phyloP scores from a whole-genome alignment of 1,140 invertebrate genomes.

The Eciton burchellii region DNA sequence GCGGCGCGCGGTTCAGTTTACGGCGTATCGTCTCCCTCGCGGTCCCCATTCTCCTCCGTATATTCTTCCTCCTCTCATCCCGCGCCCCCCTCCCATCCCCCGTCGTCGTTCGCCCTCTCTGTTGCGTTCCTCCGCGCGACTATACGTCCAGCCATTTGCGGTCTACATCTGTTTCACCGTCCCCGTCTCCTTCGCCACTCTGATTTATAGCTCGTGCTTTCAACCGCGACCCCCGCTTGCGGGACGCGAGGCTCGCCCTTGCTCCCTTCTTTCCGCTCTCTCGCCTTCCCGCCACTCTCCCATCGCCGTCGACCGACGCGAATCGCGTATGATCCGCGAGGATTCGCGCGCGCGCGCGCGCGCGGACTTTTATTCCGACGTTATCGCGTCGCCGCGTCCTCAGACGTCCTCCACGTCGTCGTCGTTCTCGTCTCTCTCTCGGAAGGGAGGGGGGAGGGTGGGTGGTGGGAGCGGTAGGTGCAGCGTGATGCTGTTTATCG shows the following conservation, averaged over 20 bases:
- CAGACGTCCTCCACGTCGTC: background rate
- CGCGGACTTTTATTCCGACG: constrained; percentile 68
- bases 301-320: too few species aligned
- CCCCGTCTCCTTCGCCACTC: constrained; percentile 69
- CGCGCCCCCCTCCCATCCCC: constrained; percentile 23
- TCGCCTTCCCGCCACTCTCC: too few species aligned
- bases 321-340: background rate
- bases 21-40: constrained; percentile 41
- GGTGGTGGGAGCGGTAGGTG: too few species aligned
- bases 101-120: constrained; percentile 35
- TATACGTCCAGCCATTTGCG: constrained; percentile 71
- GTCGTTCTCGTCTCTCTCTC: too few species aligned
- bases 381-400: constrained; percentile 43
- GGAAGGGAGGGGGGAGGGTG: too few species aligned
- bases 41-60: constrained; percentile 2
- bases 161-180: constrained; percentile 75
- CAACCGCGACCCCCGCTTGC: constrained; percentile 72
- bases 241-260: constrained; percentile 9
- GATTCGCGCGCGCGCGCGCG: constrained; percentile 12
- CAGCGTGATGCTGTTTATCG: constrained; percentile 48
- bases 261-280: constrained; percentile 27
- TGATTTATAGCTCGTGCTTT: constrained; percentile 77
- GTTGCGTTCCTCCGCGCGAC: constrained; percentile 47
- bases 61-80: too few species aligned
- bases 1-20: constrained; percentile 66